A percentile compares a stretch with the other conserved stretches of the same genome.
These are phyloP conservation scores for Chamaetylas fuelleborni DNA, from an alignment of 2,113 vertebrate species.

Conservation along the genomic window DNA sequence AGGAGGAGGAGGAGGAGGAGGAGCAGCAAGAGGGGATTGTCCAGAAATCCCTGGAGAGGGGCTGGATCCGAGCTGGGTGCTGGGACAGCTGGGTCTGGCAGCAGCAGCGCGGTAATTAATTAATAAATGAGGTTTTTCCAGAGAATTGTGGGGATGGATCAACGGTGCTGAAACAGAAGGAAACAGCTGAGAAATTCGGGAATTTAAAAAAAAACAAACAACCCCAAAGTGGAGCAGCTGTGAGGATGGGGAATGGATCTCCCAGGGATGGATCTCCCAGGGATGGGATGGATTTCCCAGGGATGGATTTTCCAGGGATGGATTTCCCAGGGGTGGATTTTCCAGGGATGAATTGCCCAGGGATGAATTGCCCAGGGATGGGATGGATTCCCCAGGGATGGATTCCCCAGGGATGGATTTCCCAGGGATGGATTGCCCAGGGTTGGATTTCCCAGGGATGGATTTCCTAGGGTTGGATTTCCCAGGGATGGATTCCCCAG, in stretches of 20 bases:
- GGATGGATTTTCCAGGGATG: too few species aligned
- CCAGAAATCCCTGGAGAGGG: not conserved
- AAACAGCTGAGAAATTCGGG: not conserved
- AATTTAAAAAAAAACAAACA: not conserved
- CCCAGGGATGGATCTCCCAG: too few species aligned
- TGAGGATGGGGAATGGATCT: not conserved
- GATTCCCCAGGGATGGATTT: too few species aligned
- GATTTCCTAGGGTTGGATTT: too few species aligned
- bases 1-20: not conserved
- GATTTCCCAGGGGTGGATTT: too few species aligned
- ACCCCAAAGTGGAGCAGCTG: not conserved
- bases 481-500: too few species aligned
- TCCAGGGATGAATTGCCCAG: too few species aligned
- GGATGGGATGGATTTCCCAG: too few species aligned
- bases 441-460: too few species aligned
- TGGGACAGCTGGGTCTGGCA: not conserved
- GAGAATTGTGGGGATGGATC: not conserved
- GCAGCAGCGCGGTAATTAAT: not conserved
- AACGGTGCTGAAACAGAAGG: accelerated
- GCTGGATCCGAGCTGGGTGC: not conserved
- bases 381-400: too few species aligned
- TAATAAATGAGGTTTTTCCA: not conserved
- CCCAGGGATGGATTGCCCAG: too few species aligned
- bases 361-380: too few species aligned
- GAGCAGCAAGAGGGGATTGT: not conserved